Evolutionary conservation across 35 echinoderm and acorn worm genomes (phyloP).

Genomic region (Anneissia japonica): DNA sequence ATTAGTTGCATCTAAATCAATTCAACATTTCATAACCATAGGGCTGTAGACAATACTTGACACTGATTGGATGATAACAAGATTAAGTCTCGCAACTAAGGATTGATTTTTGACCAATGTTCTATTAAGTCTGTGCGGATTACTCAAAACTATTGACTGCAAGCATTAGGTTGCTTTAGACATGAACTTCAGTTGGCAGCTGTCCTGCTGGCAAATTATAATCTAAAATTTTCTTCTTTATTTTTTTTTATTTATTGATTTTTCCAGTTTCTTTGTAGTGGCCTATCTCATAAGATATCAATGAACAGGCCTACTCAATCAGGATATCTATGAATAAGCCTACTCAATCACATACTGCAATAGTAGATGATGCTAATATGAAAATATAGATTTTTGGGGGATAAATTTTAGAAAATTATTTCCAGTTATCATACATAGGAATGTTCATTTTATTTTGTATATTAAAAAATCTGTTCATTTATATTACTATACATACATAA

Average conservation of each 20-base stretch:
- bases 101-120: background rate
- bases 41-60: background rate
- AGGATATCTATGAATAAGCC: too few species aligned
- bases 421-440: too few species aligned
- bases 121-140: background rate
- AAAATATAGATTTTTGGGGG: too few species aligned
- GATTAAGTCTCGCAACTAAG: background rate
- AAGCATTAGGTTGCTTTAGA: background rate
- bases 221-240: background rate
- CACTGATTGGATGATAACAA: background rate
- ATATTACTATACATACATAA: too few species aligned
- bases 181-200: background rate
- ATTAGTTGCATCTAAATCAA: background rate
- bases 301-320: too few species aligned
- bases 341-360: too few species aligned
- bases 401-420: too few species aligned
- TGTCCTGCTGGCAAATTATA: background rate
- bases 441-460: too few species aligned
- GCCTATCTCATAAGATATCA: background rate
- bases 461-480: too few species aligned
- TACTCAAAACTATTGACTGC: background rate
- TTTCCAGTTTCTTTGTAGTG: background rate
- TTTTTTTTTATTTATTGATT: background rate
- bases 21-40: background rate
- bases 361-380: too few species aligned